Conservation (phyloP, 2,797 vertebrate genomes). For the Pipistrellus pygmaeus region DNA sequence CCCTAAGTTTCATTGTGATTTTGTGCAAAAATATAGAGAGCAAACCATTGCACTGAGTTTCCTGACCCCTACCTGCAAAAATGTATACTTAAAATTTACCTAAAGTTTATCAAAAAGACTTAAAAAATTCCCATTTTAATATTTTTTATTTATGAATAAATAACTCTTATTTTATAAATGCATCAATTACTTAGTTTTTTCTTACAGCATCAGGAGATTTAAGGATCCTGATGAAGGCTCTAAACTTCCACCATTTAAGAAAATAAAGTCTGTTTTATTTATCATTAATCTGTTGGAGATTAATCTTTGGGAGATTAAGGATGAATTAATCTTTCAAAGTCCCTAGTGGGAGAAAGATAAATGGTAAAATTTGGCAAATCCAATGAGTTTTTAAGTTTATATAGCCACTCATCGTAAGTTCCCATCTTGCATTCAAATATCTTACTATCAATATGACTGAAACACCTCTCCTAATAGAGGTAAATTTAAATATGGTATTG, state of each 20-base stretch:
- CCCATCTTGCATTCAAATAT: conserved; percentile 36
- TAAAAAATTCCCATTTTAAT: background rate
- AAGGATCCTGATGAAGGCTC: background rate
- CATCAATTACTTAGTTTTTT: background rate
- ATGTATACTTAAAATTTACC: conserved; percentile 25
- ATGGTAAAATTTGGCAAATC: conserved; percentile 54
- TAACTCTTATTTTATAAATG: conserved; percentile 23
- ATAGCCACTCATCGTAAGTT: conserved; percentile 32
- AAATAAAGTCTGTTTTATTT: background rate
- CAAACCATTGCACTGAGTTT: conserved; percentile 49
- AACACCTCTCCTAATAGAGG: background rate
- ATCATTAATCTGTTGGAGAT: conserved; percentile 18
- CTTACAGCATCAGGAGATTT: background rate
- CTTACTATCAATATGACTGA: conserved; percentile 1
- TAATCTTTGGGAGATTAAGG: conserved; percentile 41
- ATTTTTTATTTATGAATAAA: background rate
- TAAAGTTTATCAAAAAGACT: conserved; percentile 27
- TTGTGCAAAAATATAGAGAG: conserved; percentile 63
- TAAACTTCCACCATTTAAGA: background rate
- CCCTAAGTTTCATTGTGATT: conserved; percentile 58
- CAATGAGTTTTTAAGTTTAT: conserved; percentile 58
- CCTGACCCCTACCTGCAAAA: background rate
- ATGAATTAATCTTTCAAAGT: conserved; percentile 62
- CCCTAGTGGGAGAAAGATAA: conserved; percentile 25
- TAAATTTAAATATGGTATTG: conserved; percentile 20